Base-by-base conservation (phyloP, 2,113 vertebrate species). In the Syngnathus typhle region DNA sequence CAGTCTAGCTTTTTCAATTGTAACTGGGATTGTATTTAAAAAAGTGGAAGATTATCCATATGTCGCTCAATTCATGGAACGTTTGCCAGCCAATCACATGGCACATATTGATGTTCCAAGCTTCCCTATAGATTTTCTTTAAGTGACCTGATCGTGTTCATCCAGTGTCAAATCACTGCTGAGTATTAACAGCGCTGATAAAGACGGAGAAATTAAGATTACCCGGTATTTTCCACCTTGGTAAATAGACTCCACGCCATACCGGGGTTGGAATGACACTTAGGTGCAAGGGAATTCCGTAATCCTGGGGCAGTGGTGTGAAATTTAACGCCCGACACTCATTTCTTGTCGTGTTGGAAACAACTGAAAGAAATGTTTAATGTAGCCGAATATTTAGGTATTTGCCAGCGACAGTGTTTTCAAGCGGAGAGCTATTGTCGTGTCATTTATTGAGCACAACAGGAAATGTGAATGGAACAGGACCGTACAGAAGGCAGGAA, bases 401-500 rank as follows among this genome's bases (percentile, higher is more conserved):
- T 32, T 10, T 36, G 38, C 8, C 44, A 36, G 59, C 60, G 13
- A 47, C 58, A 49, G 64, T 44, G 16, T 0, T 43, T 21, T 23
- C 47, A 74, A 60, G 61, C 52, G n/a, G 23, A 70, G 41, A 54
- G 51, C 61, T 60, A 75, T 41, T 67, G 55, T 13, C 1, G 41
- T 9, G 63, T 21, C 16, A 72, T 73, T 54, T 32, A 70, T 38
- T 2, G 0, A 72, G 39, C 63, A 67, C 56, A 68, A 72, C 1
- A 3, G 69, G 59, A 80, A 52, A 74, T 65, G 60, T 75, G 67
- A 66, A 32, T 69, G 67, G 65, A 76, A 70, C 4, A n/a, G 47
- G 18, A 44, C 5, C 67, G 64, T 46, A 76, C 37, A 58, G 19
- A 73, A 36, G 54, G 32, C 55, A 62, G 59, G 58, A 36, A 67